phyloP scores from a whole-genome alignment of 35 echinoderm and acorn worm genomes.

The Lytechinus variegatus region DNA sequence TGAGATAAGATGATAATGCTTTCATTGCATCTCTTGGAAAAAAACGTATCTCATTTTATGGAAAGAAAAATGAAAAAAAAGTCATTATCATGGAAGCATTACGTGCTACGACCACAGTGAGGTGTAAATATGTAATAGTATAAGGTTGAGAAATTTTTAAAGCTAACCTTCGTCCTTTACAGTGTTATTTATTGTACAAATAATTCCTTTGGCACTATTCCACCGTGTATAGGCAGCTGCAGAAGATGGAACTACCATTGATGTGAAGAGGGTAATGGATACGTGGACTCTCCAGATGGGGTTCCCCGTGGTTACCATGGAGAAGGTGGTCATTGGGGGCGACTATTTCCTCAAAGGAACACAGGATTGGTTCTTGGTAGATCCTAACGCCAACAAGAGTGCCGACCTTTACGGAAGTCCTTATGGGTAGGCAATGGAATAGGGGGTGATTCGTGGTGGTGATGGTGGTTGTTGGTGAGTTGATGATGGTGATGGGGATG shows the following conservation, averaged over 20 bases:
- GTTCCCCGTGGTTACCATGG: conserved; percentile 87
- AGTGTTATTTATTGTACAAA: too few relatives aligned
- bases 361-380: conserved; percentile 89
- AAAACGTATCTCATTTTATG: too few relatives aligned
- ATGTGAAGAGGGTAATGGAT: conserved; percentile 87
- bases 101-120: too few relatives aligned
- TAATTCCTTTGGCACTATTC: too few relatives aligned
- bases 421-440: conserved; percentile 67
- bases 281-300: conserved; percentile 98
- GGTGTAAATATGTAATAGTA: too few relatives aligned
- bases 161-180: too few relatives aligned
- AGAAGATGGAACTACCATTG: neutral
- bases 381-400: conserved; percentile 87
- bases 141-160: too few relatives aligned
- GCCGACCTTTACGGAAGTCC: conserved; percentile 73
- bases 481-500: neutral
- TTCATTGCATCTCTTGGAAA: too few relatives aligned
- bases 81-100: too few relatives aligned
- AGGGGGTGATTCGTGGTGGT: neutral
- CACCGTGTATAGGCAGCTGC: neutral
- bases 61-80: too few relatives aligned
- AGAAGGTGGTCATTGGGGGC: neutral
- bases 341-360: neutral
- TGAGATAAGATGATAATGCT: too few relatives aligned
- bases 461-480: neutral